These are phyloP conservation scores for Dromaius novaehollandiae DNA, from an alignment of 2,113 vertebrate species.

Conservation along the genomic window DNA sequence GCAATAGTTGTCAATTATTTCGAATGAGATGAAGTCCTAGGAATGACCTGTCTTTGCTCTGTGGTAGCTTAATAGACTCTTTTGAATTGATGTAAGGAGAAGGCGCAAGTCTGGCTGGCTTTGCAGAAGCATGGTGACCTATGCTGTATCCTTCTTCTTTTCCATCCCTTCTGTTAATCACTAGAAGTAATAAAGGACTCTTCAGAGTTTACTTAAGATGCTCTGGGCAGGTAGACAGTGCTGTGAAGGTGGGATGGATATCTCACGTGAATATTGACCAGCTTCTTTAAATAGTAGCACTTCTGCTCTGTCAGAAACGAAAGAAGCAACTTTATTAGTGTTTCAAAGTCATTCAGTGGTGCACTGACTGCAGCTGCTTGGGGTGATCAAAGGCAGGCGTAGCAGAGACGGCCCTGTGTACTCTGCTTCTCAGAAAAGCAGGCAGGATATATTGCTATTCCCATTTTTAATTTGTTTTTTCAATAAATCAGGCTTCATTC, in stretches of 20 bases:
- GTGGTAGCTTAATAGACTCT: rapidly evolving
- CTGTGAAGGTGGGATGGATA: not conserved
- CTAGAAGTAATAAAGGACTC: not conserved
- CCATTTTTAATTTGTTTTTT: constrained; percentile 53
- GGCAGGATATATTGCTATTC: constrained; percentile 23
- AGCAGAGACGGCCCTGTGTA: not conserved
- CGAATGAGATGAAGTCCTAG: not conserved
- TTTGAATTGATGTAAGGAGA: not conserved
- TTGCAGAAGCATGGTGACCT: rapidly evolving
- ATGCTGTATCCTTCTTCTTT: not conserved
- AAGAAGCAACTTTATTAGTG: not conserved
- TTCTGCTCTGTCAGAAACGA: not conserved
- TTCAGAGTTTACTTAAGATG: not conserved
- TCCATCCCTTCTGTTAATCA: not conserved
- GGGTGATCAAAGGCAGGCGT: constrained; percentile 30
- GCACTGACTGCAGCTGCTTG: not conserved
- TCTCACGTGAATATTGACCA: not conserved
- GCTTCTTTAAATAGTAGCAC: not conserved
- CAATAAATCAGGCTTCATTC: constrained; percentile 63
- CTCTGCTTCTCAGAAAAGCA: not conserved
- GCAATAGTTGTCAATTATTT: not conserved
- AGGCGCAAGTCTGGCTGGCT: not conserved
- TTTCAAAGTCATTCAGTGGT: not conserved
- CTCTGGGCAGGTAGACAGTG: not conserved
- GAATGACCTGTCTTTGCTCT: not conserved